These are phyloP conservation scores for Kudoa iwatai DNA, from an alignment of 30 jellyfish, hydroid and myxozoan species.

Conservation along the genomic window DNA sequence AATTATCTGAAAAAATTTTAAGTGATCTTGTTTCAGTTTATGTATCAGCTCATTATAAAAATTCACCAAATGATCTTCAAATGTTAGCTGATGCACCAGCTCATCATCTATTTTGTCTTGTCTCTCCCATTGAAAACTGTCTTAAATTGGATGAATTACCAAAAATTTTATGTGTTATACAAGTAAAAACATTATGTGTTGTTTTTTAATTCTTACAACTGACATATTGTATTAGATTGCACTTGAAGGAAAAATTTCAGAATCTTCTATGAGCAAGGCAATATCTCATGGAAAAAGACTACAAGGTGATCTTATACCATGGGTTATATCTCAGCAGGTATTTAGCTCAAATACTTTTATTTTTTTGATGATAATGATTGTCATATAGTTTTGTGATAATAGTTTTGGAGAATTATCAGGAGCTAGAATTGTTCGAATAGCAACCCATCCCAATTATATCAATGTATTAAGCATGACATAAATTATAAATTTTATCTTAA, in stretches of 20 bases:
- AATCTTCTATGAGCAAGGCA: slow-evolving; percentile 21
- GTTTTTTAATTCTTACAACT: too few species aligned
- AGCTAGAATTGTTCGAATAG: slow-evolving; percentile 66
- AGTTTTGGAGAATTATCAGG: slow-evolving; percentile 72
- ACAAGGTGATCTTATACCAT: slow-evolving; percentile 70
- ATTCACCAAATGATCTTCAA: slow-evolving; percentile 83
- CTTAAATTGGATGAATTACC: slow-evolving; percentile 37
- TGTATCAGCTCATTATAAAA: slow-evolving; percentile 80
- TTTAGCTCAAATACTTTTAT: too few species aligned
- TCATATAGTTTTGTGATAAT: slow-evolving; percentile 39
- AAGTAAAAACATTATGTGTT: too few species aligned
- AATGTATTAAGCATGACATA: too few species aligned
- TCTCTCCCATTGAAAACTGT: too few species aligned
- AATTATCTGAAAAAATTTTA: slow-evolving; percentile 56
- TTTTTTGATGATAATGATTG: too few species aligned
- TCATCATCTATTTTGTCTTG: slow-evolving; percentile 60
- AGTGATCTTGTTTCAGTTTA: slow-evolving; percentile 49
- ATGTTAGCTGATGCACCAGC: slow-evolving; percentile 97
- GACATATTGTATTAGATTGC: too few species aligned
- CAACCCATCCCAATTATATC: slow-evolving; percentile 75
- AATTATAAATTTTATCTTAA: too few species aligned
- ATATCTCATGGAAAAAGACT: slow-evolving; percentile 66
- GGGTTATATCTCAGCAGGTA: slow-evolving; percentile 87
- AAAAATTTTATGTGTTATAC: slow-evolving; percentile 44
- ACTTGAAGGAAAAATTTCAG: slow-evolving; percentile 79